A percentile compares a stretch with the other conserved stretches of the same genome.
Conservation (phyloP, 2,888 invertebrate genomes). For the Colletes collaris region DNA sequence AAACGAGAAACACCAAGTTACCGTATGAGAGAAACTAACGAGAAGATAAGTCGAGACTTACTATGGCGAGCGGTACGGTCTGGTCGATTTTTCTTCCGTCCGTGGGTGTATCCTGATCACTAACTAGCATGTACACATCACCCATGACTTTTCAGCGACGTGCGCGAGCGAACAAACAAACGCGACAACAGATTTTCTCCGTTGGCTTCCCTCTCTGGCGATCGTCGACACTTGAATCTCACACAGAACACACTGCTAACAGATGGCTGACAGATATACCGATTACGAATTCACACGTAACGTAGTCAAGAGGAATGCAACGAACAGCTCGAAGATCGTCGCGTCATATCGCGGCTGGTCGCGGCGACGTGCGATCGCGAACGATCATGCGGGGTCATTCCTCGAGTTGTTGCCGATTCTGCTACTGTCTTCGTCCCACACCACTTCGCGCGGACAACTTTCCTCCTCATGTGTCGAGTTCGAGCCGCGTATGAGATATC, state of each 20-base stretch:
- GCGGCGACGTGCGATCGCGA: slow-evolving; percentile 28
- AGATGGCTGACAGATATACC: background rate
- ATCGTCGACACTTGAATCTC: slow-evolving; percentile 27
- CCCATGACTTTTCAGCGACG: slow-evolving; percentile 53
- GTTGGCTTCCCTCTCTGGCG: background rate
- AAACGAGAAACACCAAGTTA: slow-evolving; percentile 17
- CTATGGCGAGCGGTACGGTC: slow-evolving; percentile 28
- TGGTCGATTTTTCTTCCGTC: slow-evolving; percentile 51
- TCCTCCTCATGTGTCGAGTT: slow-evolving; percentile 57
- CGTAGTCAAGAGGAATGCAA: slow-evolving; percentile 49
- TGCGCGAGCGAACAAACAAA: slow-evolving; percentile 22
- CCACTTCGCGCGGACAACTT: slow-evolving; percentile 32
- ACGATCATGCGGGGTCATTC: slow-evolving; percentile 47
- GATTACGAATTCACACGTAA: slow-evolving; percentile 10
- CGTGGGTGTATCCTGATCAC: slow-evolving; percentile 64
- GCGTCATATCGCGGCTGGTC: slow-evolving; percentile 56
- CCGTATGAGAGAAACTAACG: slow-evolving; percentile 16
- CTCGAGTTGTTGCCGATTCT: slow-evolving; percentile 39
- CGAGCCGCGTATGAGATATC: background rate
- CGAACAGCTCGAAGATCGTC: slow-evolving; percentile 57
- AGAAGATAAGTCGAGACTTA: slow-evolving; percentile 47
- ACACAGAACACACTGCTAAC: slow-evolving; percentile 36
- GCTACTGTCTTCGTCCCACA: slow-evolving; percentile 24
- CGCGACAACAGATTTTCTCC: background rate
- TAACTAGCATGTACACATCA: slow-evolving; percentile 65